phyloP scores from a whole-genome alignment of 2,888 invertebrate genomes.

The Eledone cirrhosa region DNA sequence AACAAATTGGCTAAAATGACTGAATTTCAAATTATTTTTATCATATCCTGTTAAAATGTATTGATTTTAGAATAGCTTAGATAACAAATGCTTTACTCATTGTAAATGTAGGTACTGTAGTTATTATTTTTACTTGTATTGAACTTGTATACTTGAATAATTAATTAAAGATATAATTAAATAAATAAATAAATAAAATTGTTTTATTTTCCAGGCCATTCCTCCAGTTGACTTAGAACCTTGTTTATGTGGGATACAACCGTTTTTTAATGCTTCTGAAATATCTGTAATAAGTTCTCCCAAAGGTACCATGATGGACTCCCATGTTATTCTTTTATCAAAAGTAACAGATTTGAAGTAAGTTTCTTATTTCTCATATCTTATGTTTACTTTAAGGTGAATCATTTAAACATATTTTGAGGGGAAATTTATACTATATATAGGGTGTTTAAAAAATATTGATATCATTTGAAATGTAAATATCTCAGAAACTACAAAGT shows the following conservation, averaged over 20 bases:
- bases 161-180: too few relatives aligned
- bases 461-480: too few relatives aligned
- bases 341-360: constrained; percentile 73
- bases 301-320: constrained; percentile 45
- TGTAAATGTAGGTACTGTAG: too few relatives aligned
- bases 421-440: not conserved
- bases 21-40: too few relatives aligned
- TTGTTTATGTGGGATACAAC: constrained; percentile 76
- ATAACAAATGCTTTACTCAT: too few relatives aligned
- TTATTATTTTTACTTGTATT: too few relatives aligned
- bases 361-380: not conserved
- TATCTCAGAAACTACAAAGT: too few relatives aligned
- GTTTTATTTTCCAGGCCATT: constrained; percentile 67
- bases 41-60: too few relatives aligned
- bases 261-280: constrained; percentile 73
- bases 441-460: not conserved
- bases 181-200: too few relatives aligned
- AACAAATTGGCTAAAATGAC: too few relatives aligned
- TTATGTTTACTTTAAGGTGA: not conserved
- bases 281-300: constrained; percentile 34
- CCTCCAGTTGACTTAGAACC: constrained; percentile 73
- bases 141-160: too few relatives aligned
- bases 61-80: too few relatives aligned
- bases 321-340: constrained; percentile 57
- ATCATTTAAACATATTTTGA: not conserved